phyloP scores from a whole-genome alignment of 2,888 invertebrate species.

The Acleris cristana region DNA sequence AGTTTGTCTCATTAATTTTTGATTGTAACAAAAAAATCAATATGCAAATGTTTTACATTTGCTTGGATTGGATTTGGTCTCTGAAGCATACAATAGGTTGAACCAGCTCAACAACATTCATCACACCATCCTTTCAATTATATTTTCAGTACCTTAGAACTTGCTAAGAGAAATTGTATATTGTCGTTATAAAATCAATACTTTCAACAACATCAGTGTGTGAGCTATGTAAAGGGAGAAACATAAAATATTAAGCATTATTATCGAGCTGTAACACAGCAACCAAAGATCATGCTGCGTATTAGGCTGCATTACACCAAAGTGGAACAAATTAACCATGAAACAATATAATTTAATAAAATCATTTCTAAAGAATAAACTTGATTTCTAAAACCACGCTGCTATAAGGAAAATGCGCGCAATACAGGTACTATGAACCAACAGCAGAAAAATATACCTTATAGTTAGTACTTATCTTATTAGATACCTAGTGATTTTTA shows the following conservation, averaged over 20 bases:
- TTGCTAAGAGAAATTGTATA: no score
- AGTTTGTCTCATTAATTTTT: not conserved
- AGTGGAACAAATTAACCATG: slow-evolving; percentile 18
- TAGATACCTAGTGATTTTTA: not conserved
- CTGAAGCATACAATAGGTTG: not conserved
- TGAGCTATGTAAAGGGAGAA: no score
- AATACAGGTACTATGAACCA: not conserved
- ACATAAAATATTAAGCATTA: no score
- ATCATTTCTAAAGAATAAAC: not conserved
- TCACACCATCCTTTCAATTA: no score
- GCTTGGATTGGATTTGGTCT: no score
- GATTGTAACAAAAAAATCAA: slow-evolving; percentile 1
- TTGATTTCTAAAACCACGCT: not conserved
- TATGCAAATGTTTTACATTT: no score
- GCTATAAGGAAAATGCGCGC: not conserved
- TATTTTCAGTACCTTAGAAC: no score
- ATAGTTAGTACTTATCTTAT: not conserved
- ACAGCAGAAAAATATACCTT: not conserved
- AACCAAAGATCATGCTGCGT: not conserved
- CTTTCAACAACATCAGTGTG: no score
- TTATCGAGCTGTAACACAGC: not conserved
- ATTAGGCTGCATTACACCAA: not conserved
- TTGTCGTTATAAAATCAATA: no score
- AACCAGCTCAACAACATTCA: no score
- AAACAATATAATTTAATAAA: not conserved